phyloP scores from a whole-genome alignment of 2,797 vertebrate genomes.

The Martes flavigula region DNA sequence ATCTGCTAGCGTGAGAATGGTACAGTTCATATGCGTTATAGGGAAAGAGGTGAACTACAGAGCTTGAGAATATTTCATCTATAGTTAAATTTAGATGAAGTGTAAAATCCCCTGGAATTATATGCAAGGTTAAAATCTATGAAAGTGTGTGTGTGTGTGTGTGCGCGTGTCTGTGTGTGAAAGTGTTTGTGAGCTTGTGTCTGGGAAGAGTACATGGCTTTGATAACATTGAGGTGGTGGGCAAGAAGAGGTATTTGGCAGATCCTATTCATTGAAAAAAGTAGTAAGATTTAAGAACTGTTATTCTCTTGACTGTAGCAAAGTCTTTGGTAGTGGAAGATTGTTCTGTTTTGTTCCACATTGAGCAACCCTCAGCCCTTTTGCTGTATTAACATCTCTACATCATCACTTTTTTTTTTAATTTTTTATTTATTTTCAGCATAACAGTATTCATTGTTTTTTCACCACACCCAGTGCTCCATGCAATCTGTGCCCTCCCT shows the following conservation, averaged over 20 bases:
- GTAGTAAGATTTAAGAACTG: background rate
- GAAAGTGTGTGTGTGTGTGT: background rate
- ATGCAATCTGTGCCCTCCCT: too few relatives aligned
- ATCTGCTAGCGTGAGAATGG: background rate
- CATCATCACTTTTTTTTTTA: background rate
- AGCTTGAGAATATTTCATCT: background rate
- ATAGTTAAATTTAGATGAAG: constrained; percentile 14
- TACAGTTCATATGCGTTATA: background rate
- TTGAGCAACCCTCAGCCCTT: background rate
- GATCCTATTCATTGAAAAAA: background rate
- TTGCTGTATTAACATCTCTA: background rate
- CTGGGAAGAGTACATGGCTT: background rate
- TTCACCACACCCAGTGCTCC: too few relatives aligned
- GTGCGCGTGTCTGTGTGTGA: background rate
- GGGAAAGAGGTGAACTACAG: background rate
- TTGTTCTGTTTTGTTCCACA: background rate
- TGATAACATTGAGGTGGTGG: background rate
- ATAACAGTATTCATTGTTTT: too few relatives aligned
- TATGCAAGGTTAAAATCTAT: background rate
- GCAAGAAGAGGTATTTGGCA: background rate
- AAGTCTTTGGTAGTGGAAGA: background rate
- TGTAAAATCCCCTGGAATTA: background rate
- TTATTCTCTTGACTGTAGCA: background rate
- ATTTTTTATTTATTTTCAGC: too few relatives aligned
- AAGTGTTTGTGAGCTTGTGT: background rate